Conservation (phyloP, 1,140 invertebrate species). For the Reticulitermes speratus region DNA sequence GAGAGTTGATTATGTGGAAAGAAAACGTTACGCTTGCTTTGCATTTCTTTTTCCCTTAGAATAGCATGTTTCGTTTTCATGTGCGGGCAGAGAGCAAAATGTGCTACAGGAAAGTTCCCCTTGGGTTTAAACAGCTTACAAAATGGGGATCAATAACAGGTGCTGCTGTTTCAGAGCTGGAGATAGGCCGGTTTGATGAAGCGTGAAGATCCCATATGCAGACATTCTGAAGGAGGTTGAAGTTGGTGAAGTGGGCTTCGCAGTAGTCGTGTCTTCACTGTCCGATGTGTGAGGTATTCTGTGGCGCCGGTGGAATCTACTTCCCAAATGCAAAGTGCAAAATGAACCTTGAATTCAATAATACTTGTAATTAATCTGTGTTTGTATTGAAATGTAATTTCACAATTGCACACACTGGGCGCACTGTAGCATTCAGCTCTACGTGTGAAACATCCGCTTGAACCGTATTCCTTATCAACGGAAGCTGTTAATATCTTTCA, state of each 20-base stretch:
- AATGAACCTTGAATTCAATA: not conserved
- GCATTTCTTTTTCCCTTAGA: not conserved
- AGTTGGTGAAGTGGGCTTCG: not conserved
- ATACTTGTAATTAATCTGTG: not conserved
- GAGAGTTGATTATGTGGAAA: conserved; percentile 1
- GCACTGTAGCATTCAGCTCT: not conserved
- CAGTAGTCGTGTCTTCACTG: too few species aligned
- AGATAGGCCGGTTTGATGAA: not conserved
- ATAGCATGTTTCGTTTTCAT: not conserved
- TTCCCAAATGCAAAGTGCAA: not conserved
- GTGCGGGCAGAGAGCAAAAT: not conserved
- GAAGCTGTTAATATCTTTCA: not conserved
- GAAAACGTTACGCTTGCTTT: not conserved
- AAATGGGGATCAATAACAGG: not conserved
- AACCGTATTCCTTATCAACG: not conserved
- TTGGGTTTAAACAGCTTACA: conserved; percentile 3
- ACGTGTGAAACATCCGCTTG: not conserved
- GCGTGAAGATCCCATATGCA: not conserved
- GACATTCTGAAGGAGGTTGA: not conserved
- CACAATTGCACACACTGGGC: not conserved
- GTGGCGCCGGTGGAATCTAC: not conserved
- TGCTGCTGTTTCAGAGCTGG: not conserved
- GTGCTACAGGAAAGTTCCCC: not conserved
- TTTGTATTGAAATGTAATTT: not conserved
- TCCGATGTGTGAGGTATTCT: not conserved